These are phyloP conservation scores for Palythoa caribaeorum DNA, from an alignment of 92 coral and sea anemone species.

Conservation along the genomic window DNA sequence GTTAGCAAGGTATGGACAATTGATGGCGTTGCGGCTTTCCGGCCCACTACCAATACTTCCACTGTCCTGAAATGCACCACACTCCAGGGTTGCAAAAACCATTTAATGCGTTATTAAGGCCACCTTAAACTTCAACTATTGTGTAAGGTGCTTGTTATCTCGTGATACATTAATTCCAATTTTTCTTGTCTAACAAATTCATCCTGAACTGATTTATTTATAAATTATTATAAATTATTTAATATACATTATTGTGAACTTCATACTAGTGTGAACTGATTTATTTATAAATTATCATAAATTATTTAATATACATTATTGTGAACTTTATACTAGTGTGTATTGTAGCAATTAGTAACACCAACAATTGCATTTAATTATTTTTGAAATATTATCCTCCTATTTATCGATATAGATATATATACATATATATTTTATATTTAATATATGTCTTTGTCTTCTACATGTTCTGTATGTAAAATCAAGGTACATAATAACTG, in stretches of 20 bases:
- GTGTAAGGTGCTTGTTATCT: constrained; percentile 13
- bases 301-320: constrained; percentile 1
- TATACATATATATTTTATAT: too few relatives aligned
- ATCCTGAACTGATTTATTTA: too few relatives aligned
- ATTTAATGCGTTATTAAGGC: constrained; percentile 31
- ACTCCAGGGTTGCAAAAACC: constrained; percentile 37
- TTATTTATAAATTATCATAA: constrained; percentile 21
- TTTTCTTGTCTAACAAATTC: constrained; percentile 9
- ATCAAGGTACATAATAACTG: constrained; percentile 56
- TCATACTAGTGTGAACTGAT: neutral
- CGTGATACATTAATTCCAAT: constrained; percentile 9
- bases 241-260: too few relatives aligned
- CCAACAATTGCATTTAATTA: too few relatives aligned
- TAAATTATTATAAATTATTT: too few relatives aligned
- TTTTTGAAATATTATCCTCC: too few relatives aligned
- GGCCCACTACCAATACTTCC: constrained; percentile 18
- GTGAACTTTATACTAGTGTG: constrained; percentile 13
- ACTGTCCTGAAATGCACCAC: constrained; percentile 38
- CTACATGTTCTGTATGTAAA: constrained; percentile 56
- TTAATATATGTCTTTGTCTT: too few relatives aligned
- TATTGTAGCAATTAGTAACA: too few relatives aligned
- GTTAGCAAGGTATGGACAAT: constrained; percentile 30
- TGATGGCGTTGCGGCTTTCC: constrained; percentile 28
- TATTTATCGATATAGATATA: too few relatives aligned
- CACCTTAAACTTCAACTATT: neutral